These are phyloP conservation scores for Epizoanthus illoricatus DNA, from an alignment of 92 coral and sea anemone genomes.

Conservation along the genomic window DNA sequence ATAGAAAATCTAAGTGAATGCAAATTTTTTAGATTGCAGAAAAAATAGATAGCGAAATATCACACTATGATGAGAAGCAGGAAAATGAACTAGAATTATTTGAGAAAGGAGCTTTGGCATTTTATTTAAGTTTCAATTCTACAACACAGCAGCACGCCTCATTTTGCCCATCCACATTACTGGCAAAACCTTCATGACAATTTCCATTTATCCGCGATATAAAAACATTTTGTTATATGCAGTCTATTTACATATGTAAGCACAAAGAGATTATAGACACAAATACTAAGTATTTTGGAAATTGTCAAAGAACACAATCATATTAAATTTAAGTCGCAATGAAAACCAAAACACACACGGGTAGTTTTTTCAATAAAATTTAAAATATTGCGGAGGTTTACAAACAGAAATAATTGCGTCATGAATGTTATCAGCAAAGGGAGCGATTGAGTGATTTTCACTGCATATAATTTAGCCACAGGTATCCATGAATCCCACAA, in stretches of 20 bases:
- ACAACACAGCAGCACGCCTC: not conserved
- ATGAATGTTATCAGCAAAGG: too few relatives aligned
- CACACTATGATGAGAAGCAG: not conserved
- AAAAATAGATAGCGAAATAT: not conserved
- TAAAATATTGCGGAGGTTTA: not conserved
- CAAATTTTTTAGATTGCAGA: not conserved
- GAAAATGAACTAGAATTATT: too few relatives aligned
- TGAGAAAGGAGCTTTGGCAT: too few relatives aligned
- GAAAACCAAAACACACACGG: not conserved
- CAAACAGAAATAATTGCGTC: not conserved
- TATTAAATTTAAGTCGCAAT: not conserved
- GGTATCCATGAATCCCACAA: not conserved
- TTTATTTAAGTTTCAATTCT: too few relatives aligned
- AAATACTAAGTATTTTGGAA: not conserved
- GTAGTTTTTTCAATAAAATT: not conserved
- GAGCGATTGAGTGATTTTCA: not conserved
- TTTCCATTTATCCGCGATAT: not conserved
- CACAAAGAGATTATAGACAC: not conserved
- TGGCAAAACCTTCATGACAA: not conserved
- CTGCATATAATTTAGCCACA: not conserved
- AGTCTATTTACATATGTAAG: constrained; percentile 22
- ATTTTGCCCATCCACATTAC: not conserved
- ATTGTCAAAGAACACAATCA: constrained; percentile 21
- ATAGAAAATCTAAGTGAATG: not conserved
- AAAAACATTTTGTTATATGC: constrained; percentile 3